Base-by-base conservation (phyloP, 53 echinoderm and acorn worm species). In the Temnopleurus reevesii region DNA sequence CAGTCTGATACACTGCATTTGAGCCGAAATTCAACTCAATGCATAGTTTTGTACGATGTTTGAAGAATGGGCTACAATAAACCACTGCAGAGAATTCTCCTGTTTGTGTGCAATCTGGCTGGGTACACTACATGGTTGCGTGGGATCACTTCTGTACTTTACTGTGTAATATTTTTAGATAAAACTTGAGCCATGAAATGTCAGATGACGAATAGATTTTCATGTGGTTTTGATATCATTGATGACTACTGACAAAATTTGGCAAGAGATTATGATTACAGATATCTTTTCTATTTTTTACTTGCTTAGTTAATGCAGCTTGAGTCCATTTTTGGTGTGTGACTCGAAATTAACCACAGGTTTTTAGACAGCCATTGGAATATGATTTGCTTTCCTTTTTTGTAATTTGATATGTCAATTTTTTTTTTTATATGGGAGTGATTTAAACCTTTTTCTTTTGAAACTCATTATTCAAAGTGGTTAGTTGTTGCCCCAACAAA, bases 161-260 rank as follows among this genome's bases (percentile, higher is more conserved):
- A n/a, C 21, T 35, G 8, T 24, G 3, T 31, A 56, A 34, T 18
- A 41, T 71, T 63, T n/a, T 63, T 63, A 63, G 15, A 63, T n/a
- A 71, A 35, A 41, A 38, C 36, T 41, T 71, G 71, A 38, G 41
- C 38, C 26, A 41, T 71, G 21, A 18, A 7, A 66, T 66, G 21
- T 41, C 2, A 71, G n/a, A n/a, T 10, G 21, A 63, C 15, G 63
- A 33, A 63, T 15, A 63, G 4, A n/a, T 71, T 21, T 71, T 71
- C 71, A 71, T 41, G 41, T 71, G 41, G 71, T 71, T 71, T 65
- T 38, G 36, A 41, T 71, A 71, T 71, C 71, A 71, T 71, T 71
- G 41, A 71, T 41, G 71, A 30, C n/a, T 38, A 71, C 71, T 71
- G 71, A 19, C 23, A 41, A 41, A 38, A 38, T 71, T 19, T 71